Conservation (phyloP, 2,888 invertebrate genomes). For the Aphrophora alni region DNA sequence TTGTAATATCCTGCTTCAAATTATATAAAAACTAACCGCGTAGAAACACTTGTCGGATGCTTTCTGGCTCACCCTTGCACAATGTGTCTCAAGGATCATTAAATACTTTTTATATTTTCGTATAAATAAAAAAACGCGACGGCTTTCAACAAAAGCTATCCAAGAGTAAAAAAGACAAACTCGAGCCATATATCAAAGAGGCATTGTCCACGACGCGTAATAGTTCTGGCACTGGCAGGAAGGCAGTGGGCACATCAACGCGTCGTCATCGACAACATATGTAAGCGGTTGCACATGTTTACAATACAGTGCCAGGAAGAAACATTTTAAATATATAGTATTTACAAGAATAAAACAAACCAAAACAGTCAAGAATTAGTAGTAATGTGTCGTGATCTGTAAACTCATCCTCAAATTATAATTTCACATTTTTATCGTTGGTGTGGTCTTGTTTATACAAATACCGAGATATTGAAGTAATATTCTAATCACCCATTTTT, state of each 20-base stretch:
- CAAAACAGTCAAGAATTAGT: no score
- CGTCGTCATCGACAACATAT: not conserved
- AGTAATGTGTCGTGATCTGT: no score
- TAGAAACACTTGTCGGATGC: not conserved
- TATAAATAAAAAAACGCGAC: not conserved
- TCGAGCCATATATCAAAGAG: not conserved
- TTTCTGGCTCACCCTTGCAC: no score
- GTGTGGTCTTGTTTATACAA: no score
- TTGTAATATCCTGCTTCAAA: not conserved
- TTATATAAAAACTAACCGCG: not conserved
- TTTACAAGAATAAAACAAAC: no score
- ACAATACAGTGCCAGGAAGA: not conserved
- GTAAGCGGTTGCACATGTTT: not conserved
- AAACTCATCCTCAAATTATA: no score
- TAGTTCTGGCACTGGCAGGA: not conserved
- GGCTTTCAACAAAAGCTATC: not conserved
- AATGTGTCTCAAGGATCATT: not conserved
- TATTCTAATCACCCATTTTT: no score
- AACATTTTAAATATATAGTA: no score
- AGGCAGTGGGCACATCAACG: not conserved
- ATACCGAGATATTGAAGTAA: no score
- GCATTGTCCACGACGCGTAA: not conserved
- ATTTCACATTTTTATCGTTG: no score
- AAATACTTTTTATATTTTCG: not conserved
- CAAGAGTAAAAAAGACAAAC: not conserved